phyloP scores from a whole-genome alignment of 2,113 vertebrate species.

The Stercorarius parasiticus region DNA sequence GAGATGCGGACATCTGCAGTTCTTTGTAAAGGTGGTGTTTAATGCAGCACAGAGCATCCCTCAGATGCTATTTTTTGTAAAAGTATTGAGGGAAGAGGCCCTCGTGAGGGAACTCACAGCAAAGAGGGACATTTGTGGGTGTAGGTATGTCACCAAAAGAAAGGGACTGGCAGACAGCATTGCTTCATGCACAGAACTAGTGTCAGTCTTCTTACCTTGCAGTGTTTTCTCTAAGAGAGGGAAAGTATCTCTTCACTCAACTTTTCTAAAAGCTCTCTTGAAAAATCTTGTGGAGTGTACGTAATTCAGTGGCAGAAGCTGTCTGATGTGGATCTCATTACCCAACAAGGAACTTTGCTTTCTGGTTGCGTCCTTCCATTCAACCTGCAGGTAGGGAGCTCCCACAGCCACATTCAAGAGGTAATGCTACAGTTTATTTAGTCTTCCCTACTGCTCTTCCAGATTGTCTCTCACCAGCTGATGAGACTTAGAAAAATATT shows the following conservation, averaged over 20 bases:
- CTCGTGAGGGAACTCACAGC: neutral
- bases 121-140: neutral
- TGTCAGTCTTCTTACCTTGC: neutral
- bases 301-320: neutral
- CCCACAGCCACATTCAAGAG: neutral
- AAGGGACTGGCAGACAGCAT: neutral
- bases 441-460: neutral
- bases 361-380: neutral
- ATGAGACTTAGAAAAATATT: neutral
- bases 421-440: neutral
- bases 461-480: neutral
- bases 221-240: neutral
- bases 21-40: neutral
- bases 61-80: rapidly evolving
- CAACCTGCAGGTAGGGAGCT: neutral
- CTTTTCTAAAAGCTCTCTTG: neutral
- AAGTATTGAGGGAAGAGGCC: neutral
- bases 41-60: neutral
- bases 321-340: neutral
- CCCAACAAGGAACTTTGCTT: neutral
- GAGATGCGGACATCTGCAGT: neutral
- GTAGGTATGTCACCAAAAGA: neutral
- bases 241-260: neutral
- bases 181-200: neutral
- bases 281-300: neutral